Evolutionary conservation across 2,888 invertebrate genomes (phyloP), one percentile per base, ranked within the genome.

Genomic region (Dicroscelio sp.): DNA sequence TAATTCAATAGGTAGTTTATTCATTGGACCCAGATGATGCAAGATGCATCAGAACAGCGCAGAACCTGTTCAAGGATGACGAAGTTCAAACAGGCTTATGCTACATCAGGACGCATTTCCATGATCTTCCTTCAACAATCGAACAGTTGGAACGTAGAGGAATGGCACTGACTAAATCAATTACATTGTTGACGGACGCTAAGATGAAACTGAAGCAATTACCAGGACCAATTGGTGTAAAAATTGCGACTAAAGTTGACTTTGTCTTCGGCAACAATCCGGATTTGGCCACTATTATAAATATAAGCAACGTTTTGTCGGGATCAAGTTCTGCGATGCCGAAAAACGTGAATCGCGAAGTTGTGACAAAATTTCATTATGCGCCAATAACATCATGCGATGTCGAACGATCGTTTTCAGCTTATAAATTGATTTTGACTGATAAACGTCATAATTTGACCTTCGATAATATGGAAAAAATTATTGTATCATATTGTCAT

Each of bases 331-430:
- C 6, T 14, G 20, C 48, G 48, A 17, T 48, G 48, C 60, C 78
- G 25, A n/a, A 78, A 38, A 14, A 35, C 1, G 31, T 78, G n/a
- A 2, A 69, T 1, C 10, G 14, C 10, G n/a, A 69, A 69, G 14
- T 10, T 35, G 14, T 55, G 25, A 52, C 33, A 31, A 52, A 75
- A 30, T 75, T 23, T 23, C 52, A 43, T 25, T 75, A 55, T 55
- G 73, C 73, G 55, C 73, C 73, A 6, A 31, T 75, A 52, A 75
- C 73, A 30, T 75, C 73, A n/a, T 75, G 73, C 38, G 73, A 75
- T 35, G 63, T 63, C 14, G 63, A 63, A 63, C 63, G 63, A 10
- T 63, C 31, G 1, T 63, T 63, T 23, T 69, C 69, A 43, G 38
- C 69, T 8, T 69, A 69, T 27, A 69, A 69, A 43, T 43, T 69